Conservation (phyloP, 2,797 vertebrate genomes). For the Anabacerthia variegaticeps region DNA sequence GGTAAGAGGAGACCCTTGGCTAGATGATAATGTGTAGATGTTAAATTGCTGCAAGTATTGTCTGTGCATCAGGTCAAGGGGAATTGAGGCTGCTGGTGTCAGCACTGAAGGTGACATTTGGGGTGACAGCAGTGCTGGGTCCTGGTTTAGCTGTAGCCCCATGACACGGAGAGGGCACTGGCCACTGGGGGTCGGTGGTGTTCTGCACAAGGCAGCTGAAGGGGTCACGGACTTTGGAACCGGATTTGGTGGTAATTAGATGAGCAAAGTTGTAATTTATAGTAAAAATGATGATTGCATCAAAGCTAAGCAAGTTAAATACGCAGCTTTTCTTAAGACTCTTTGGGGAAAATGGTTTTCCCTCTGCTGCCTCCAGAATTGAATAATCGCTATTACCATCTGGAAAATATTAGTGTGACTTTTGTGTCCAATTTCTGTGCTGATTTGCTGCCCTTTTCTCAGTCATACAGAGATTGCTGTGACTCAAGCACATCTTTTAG, state of each 20-base stretch:
- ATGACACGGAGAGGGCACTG: not conserved
- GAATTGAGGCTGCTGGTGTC: not conserved
- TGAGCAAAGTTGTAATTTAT: not conserved
- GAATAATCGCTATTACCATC: not conserved
- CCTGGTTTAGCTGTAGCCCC: not conserved
- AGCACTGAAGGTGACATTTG: not conserved
- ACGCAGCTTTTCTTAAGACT: not conserved
- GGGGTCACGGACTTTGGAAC: not conserved
- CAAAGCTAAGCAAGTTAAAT: not conserved
- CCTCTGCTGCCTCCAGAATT: constrained; percentile 3
- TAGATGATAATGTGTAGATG: accelerated
- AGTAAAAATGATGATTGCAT: not conserved
- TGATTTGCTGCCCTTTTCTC: not conserved
- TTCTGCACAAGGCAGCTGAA: not conserved
- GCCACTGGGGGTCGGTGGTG: constrained; percentile 8
- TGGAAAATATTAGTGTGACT: constrained; percentile 28
- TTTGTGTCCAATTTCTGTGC: not conserved
- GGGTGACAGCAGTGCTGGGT: not conserved
- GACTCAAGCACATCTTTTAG: not conserved
- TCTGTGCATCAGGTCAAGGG: not conserved
- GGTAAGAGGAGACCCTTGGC: not conserved
- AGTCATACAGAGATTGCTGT: not conserved
- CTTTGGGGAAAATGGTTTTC: constrained; percentile 6
- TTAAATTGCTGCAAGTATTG: not conserved
- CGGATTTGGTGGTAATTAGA: not conserved